Evolutionary conservation across 2,797 vertebrate genomes (phyloP).

Genomic region (Rhabdophis nuchalis): DNA sequence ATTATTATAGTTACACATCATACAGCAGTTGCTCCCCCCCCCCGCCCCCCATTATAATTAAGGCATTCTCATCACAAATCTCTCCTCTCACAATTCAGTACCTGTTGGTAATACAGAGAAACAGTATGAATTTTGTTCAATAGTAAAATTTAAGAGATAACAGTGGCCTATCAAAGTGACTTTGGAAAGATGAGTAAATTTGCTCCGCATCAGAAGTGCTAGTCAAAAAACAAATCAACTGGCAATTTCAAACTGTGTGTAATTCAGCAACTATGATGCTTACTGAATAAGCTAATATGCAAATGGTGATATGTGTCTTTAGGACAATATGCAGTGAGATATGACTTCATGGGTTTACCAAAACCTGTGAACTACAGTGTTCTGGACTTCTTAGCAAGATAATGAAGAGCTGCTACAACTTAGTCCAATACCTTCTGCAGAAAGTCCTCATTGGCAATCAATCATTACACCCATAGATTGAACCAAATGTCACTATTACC

Average conservation of each 20-base stretch:
- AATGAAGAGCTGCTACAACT: neutral
- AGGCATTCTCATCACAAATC: conserved; percentile 53
- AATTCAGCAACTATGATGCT: conserved; percentile 41
- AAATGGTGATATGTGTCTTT: conserved; percentile 17
- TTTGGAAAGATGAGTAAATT: conserved; percentile 45
- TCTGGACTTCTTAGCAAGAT: neutral
- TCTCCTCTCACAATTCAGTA: conserved; percentile 46
- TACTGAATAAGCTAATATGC: conserved; percentile 32
- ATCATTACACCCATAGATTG: neutral
- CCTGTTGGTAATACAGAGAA: conserved; percentile 10
- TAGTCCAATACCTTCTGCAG: neutral
- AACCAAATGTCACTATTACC: neutral
- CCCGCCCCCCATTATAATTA: conserved; percentile 47
- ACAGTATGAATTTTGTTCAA: neutral
- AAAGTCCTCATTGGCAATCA: neutral
- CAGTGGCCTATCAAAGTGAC: conserved; percentile 50
- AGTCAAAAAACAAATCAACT: conserved; percentile 38
- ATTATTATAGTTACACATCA: conserved; percentile 52
- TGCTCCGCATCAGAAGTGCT: conserved; percentile 60
- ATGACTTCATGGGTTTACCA: neutral
- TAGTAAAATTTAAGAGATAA: conserved; percentile 40
- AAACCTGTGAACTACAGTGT: too few species aligned
- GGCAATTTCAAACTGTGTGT: conserved; percentile 35
- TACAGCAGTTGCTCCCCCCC: conserved; percentile 53
- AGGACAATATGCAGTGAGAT: neutral